phyloP scores from a whole-genome alignment of 2,113 vertebrate species.

The Ciconia boyciana region DNA sequence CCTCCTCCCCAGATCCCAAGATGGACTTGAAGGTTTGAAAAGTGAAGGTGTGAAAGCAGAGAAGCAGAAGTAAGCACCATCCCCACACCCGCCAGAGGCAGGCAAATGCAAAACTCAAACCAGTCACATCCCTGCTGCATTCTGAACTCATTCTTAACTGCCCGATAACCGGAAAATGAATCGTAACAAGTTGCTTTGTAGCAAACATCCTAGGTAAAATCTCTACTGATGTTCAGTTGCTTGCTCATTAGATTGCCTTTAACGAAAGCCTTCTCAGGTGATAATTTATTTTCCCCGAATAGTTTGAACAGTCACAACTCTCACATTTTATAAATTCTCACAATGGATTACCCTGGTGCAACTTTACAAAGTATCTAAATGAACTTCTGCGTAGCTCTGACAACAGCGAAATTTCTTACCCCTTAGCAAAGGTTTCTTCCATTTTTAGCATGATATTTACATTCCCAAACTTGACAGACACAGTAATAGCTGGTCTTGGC shows the following conservation, averaged over 20 bases:
- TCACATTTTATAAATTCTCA: not conserved
- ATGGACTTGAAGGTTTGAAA: not conserved
- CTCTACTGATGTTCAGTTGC: not conserved
- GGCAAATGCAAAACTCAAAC: not conserved
- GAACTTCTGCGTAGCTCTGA: not conserved
- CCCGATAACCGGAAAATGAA: not conserved
- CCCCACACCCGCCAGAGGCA: not conserved
- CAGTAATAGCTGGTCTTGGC: not conserved
- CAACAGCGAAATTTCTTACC: not conserved
- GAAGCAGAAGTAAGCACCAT: not conserved
- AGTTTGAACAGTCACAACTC: not conserved
- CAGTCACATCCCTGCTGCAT: not conserved
- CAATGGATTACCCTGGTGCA: not conserved
- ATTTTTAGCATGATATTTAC: conserved; percentile 1
- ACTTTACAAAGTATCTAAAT: not conserved
- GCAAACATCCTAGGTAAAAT: not conserved
- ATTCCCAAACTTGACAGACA: not conserved
- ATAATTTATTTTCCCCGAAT: not conserved
- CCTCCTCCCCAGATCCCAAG: not conserved
- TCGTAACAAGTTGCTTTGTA: fast-evolving
- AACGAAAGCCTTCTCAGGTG: not conserved
- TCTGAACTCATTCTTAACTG: not conserved
- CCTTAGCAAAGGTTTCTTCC: not conserved
- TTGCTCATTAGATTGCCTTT: not conserved
- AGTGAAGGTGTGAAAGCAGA: not conserved